Percentiles rank a stretch among this genome's conserved stretches.
Evolutionary conservation across 2,888 invertebrate species (phyloP).

Genomic region (Harpalus rufipes): DNA sequence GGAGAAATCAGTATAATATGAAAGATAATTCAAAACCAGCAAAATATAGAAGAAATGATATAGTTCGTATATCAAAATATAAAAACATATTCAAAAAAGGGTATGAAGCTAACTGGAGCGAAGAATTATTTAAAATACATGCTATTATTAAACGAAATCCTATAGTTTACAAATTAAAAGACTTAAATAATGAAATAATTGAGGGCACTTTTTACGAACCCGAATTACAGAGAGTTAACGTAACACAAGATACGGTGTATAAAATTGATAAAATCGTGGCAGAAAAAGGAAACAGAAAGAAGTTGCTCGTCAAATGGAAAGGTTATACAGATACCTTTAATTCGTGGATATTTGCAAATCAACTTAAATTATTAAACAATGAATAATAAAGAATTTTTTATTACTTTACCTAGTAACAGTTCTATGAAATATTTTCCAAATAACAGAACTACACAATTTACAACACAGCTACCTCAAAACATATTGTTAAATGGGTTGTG

Average conservation of each 20-base stretch:
- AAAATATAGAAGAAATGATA: constrained; percentile 27
- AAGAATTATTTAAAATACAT: constrained; percentile 32
- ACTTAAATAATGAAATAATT: constrained; percentile 32
- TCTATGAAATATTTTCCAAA: constrained; percentile 70
- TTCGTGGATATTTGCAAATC: constrained; percentile 23
- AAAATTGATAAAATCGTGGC: constrained; percentile 53
- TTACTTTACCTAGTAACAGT: constrained; percentile 70
- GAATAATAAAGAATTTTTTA: constrained; percentile 69
- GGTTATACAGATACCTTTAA: constrained; percentile 31
- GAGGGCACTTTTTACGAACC: constrained; percentile 35
- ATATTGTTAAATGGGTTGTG: neutral
- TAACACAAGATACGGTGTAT: constrained; percentile 18
- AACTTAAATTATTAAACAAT: constrained; percentile 10
- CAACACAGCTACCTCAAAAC: constrained; percentile 20
- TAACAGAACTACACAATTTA: constrained; percentile 71
- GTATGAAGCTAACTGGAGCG: constrained; percentile 32
- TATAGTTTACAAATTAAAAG: constrained; percentile 41
- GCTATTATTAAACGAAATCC: constrained; percentile 44
- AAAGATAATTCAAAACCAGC: constrained; percentile 2
- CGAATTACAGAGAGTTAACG: constrained; percentile 38
- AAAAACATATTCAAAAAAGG: constrained; percentile 43
- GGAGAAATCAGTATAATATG: constrained; percentile 26
- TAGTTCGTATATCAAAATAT: constrained; percentile 41
- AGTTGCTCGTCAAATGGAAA: constrained; percentile 36
- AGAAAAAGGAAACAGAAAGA: constrained; percentile 11